Base-by-base conservation (phyloP, 2,888 invertebrate species). In the Ptilodon capucinus region DNA sequence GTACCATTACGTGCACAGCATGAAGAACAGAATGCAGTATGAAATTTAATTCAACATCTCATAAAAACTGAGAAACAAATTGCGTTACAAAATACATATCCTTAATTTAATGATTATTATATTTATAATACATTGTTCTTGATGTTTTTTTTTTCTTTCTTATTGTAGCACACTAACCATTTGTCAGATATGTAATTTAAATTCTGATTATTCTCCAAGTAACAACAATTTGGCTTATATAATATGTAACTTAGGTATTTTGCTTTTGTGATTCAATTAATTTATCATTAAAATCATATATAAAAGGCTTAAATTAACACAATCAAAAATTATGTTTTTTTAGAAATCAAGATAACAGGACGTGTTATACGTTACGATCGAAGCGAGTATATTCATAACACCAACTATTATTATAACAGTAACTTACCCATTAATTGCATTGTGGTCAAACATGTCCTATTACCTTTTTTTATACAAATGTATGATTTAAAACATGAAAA, bases 81-180 rank as follows among this genome's bases (percentile, higher is more conserved):
- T 68, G 83, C 81, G 80, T 83, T 91, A 89, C 84, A 91, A 91
- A 91, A 91, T 91, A 90, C 88, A 85, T 81, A 84, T 87, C 70
- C 88, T 87, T 88, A 90, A 79, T 86, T 81, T 87, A 86, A 82
- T 86, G 88, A 88, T 90, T 89, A 89, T 77, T 77, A 86, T 82
- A 86, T 85, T 84, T 86, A 89, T 85, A 84, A 84, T 88, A 90
- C 86, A 90, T 84, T 86, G 88, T 86, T 85, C 80, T 85, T 88
- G 86, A 82, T 86, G 86, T 79, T 85, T 84, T 76, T 77, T 75
- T 75, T 80, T 81, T 81, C 83, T n/a, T 83, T 82, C 89, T 88
- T 89, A 90, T 84, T 84, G 88, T 91, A 91, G 86, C 87, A 90
- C 91, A 91, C 91, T 91, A 91, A 91, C 91, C 91, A 90, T 90